Base-by-base conservation (phyloP, 1,140 invertebrate genomes). In the Rhopalosiphum padi region DNA sequence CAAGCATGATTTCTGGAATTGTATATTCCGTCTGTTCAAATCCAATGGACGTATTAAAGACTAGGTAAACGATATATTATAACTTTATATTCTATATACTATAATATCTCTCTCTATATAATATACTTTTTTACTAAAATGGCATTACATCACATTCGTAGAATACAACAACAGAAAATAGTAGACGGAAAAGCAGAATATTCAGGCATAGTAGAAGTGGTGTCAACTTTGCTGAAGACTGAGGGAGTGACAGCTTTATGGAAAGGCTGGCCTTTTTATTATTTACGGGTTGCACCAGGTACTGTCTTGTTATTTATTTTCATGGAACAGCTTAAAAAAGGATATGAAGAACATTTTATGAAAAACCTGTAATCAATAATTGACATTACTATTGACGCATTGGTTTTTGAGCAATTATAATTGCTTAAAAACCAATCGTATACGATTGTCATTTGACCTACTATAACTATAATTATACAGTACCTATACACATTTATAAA, bases 231-330 rank as follows among this genome's bases (percentile, higher is more conserved):
- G 0, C 95, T 99, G 0, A 96, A 96, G 93, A 98, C 98, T 83
- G 99, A 99, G 96, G 99, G 99, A 22, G 95, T 99, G 9, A 98
- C 99, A 94, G 97, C 98, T 35, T 95, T 99, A 9, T 99, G 99
- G 99, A 99, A 99, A 96, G 99, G 99, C 88, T 99, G 99, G 96
- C 97, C 99, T 18, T 99, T 99, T 0, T 99, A 99, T 95, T 99
- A 99, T 95, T 97, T 97, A 88, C 96, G 99, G 51, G 95, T 99
- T 90, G 99, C 99, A 51, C 99, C 99, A 0, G 99, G 99, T 95
- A 99, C 99, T 0, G 99, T 99, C 6, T 96, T 99, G 7, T 99
- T 99, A 1, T 99, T 99, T 95, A 99, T 99, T 94, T 98, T 99
- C 96, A 95, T 99, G 88, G 99, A 99, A 95, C 99, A 99, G 96